These are phyloP conservation scores for Tigriopus japonicus DNA, from an alignment of 1,140 invertebrate genomes.

Conservation along the genomic window DNA sequence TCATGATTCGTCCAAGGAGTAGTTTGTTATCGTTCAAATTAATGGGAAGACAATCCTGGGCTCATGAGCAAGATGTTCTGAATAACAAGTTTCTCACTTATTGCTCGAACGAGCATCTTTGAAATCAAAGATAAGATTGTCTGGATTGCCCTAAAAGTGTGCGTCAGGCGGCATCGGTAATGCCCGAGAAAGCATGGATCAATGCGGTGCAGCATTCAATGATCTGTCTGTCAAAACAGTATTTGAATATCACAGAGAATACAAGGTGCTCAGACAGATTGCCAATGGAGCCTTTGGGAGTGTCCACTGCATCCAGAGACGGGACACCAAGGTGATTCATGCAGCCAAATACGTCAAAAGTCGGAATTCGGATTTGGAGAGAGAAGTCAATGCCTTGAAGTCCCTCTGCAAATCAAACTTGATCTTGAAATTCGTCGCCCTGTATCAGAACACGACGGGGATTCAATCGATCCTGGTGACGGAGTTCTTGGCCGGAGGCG, in stretches of 20 bases:
- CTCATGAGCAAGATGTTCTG: no score
- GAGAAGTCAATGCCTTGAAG: neutral
- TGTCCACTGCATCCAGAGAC: neutral
- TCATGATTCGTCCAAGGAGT: no score
- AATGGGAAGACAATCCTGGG: no score
- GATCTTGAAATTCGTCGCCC: neutral
- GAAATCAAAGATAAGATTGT: no score
- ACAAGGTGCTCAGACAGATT: neutral
- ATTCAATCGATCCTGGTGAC: conserved; percentile 4
- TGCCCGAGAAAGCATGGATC: no score
- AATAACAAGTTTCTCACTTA: no score
- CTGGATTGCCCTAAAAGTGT: no score
- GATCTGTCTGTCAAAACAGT: neutral
- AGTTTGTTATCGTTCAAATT: no score
- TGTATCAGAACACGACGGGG: neutral
- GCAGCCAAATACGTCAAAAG: conserved; percentile 6
- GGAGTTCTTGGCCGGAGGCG: conserved; percentile 8
- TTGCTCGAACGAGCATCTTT: no score
- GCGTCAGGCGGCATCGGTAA: no score
- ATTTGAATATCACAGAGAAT: neutral
- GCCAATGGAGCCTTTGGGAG: conserved; percentile 2
- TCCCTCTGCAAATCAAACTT: neutral
- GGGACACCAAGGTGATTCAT: conserved; percentile 1
- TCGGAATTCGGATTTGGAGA: neutral
- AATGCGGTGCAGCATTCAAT: no score